phyloP scores from a whole-genome alignment of 2,888 invertebrate species.

The Nineta flava region DNA sequence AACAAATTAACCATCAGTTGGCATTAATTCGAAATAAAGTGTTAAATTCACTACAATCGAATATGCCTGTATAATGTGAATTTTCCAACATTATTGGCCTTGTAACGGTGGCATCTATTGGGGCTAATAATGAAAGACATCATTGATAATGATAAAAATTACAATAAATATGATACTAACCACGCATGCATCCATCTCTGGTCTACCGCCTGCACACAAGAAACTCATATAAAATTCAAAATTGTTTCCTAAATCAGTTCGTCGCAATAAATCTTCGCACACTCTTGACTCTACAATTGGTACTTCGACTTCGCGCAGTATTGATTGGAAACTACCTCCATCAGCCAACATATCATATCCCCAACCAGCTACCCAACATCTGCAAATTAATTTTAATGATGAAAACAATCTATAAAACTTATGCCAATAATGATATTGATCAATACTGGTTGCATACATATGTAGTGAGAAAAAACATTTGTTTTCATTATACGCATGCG shows the following conservation, averaged over 20 bases:
- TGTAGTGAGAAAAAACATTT: too few species aligned
- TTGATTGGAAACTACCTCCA: slow-evolving; percentile 15
- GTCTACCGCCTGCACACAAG: slow-evolving; percentile 64
- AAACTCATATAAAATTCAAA: slow-evolving; percentile 48
- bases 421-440: too few species aligned
- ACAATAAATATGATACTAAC: slow-evolving; percentile 28
- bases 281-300: slow-evolving; percentile 41
- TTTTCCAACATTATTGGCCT: not conserved
- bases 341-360: slow-evolving; percentile 60
- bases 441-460: too few species aligned
- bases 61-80: not conserved
- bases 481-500: too few species aligned
- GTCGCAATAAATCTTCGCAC: slow-evolving; percentile 45
- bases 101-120: not conserved
- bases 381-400: slow-evolving; percentile 13
- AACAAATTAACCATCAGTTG: too few species aligned
- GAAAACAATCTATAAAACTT: not conserved
- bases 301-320: slow-evolving; percentile 42
- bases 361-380: slow-evolving; percentile 69
- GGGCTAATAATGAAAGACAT: not conserved
- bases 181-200: slow-evolving; percentile 62
- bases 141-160: not conserved
- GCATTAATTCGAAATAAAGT: not conserved
- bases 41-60: not conserved
- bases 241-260: slow-evolving; percentile 45